Evolutionary conservation across 2,113 vertebrate genomes (phyloP).

Genomic region (Sapayoa aenigma): DNA sequence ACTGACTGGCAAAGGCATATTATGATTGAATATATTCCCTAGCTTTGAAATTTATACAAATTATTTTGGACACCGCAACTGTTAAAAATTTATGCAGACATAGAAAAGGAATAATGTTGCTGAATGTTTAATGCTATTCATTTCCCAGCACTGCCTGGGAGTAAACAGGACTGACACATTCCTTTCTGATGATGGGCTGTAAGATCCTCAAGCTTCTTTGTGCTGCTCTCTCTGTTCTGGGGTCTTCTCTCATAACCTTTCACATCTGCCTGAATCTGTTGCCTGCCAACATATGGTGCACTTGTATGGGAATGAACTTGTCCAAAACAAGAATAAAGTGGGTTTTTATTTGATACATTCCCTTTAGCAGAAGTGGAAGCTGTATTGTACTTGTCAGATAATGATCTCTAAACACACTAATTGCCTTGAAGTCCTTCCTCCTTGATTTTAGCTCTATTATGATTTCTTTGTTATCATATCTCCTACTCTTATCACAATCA

Average conservation of each 20-base stretch:
- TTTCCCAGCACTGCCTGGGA: constrained; percentile 16
- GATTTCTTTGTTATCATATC: constrained; percentile 25
- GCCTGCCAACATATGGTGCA: neutral
- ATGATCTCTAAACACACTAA: neutral
- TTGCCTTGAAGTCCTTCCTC: neutral
- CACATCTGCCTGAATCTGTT: constrained; percentile 9
- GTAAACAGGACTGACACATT: constrained; percentile 57
- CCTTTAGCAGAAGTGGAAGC: neutral
- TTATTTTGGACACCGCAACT: constrained; percentile 45
- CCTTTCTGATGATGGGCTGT: constrained; percentile 23
- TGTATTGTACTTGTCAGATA: neutral
- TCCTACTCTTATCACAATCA: neutral
- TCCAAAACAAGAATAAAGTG: neutral
- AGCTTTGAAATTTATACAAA: constrained; percentile 40
- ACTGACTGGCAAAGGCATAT: neutral
- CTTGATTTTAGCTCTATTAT: neutral
- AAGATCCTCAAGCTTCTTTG: constrained; percentile 14
- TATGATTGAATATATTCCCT: neutral
- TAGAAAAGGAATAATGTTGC: constrained; percentile 24
- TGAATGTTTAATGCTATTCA: constrained; percentile 64
- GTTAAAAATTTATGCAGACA: constrained; percentile 62
- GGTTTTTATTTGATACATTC: neutral
- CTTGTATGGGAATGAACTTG: neutral
- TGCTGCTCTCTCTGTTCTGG: constrained; percentile 37
- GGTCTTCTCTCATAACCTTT: constrained; percentile 31